Conservation (phyloP, 2,797 vertebrate genomes). For the Margarornis squamiger region DNA sequence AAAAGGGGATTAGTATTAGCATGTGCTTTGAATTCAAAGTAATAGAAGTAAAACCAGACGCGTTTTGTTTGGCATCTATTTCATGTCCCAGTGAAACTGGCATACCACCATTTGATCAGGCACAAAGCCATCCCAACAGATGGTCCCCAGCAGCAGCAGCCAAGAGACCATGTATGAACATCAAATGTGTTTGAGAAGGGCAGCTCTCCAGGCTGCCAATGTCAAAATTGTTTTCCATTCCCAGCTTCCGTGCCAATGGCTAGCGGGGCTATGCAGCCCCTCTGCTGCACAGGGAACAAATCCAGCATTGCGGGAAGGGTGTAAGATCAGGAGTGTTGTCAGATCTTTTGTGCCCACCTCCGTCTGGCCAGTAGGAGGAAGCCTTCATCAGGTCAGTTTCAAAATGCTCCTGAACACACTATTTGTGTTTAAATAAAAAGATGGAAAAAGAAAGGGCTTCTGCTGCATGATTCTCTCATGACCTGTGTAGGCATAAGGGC, state of each 20-base stretch:
- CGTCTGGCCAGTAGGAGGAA: neutral
- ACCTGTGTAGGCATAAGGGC: neutral
- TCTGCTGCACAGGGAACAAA: neutral
- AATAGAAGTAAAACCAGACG: slow-evolving; percentile 53
- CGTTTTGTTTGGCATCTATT: slow-evolving; percentile 69
- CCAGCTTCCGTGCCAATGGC: slow-evolving; percentile 51
- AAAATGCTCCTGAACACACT: neutral
- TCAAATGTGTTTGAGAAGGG: slow-evolving; percentile 76
- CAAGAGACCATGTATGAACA: slow-evolving; percentile 82
- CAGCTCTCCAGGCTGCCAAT: slow-evolving; percentile 70
- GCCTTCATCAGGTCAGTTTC: neutral
- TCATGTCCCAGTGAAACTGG: slow-evolving; percentile 70
- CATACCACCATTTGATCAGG: slow-evolving; percentile 70
- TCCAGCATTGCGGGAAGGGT: neutral
- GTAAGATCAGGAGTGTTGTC: neutral
- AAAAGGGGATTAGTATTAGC: slow-evolving; percentile 61
- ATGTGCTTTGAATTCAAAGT: slow-evolving; percentile 63
- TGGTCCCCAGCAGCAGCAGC: slow-evolving; percentile 75
- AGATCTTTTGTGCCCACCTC: neutral
- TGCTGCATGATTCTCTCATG: neutral
- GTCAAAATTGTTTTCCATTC: slow-evolving; percentile 77
- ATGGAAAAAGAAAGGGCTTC: neutral
- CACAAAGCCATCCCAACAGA: slow-evolving; percentile 77
- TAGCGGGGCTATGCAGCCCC: neutral
- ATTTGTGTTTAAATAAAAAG: neutral